Percentiles rank a stretch among this genome's conserved stretches.
phyloP scores from a whole-genome alignment of 2,888 invertebrate species.

The Rosalia funebris region DNA sequence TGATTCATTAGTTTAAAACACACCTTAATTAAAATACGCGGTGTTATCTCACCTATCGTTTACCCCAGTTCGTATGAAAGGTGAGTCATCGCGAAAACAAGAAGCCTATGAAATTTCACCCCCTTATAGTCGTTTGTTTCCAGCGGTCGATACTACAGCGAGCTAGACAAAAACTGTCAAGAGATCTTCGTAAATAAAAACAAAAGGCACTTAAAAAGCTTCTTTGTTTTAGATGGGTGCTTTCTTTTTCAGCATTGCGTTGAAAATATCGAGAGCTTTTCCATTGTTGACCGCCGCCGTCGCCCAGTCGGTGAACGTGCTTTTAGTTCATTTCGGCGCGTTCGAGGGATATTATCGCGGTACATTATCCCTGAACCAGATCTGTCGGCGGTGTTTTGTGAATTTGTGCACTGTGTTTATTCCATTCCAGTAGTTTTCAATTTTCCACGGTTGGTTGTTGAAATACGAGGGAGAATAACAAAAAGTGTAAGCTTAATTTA shows the following conservation, averaged over 20 bases:
- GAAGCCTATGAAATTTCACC: slow-evolving; percentile 29
- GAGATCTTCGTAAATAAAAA: slow-evolving; percentile 29
- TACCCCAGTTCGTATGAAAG: slow-evolving; percentile 3
- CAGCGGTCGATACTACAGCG: slow-evolving; percentile 25
- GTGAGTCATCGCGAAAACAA: slow-evolving; percentile 33
- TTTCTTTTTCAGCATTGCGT: slow-evolving; percentile 1
- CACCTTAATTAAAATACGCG: neutral
- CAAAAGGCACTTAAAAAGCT: slow-evolving; percentile 34
- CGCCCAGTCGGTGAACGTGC: slow-evolving; percentile 8
- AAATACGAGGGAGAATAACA: too few species aligned
- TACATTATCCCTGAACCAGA: slow-evolving; percentile 4
- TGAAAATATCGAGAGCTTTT: slow-evolving; percentile 11
- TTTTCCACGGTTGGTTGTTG: too few species aligned
- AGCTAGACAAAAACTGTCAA: slow-evolving; percentile 25
- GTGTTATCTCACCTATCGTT: neutral
- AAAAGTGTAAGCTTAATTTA: too few species aligned
- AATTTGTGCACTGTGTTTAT: slow-evolving; percentile 9
- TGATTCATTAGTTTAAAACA: slow-evolving; percentile 2
- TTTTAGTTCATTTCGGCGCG: slow-evolving; percentile 10
- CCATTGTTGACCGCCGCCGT: slow-evolving; percentile 2
- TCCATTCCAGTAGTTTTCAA: slow-evolving; percentile 2
- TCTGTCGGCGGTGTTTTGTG: slow-evolving; percentile 13
- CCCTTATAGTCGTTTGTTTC: slow-evolving; percentile 24
- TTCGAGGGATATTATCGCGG: slow-evolving; percentile 18
- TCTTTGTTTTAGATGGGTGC: slow-evolving; percentile 25